Evolutionary conservation across 2,888 invertebrate genomes (phyloP).

Genomic region (Scaptomyza parva): DNA sequence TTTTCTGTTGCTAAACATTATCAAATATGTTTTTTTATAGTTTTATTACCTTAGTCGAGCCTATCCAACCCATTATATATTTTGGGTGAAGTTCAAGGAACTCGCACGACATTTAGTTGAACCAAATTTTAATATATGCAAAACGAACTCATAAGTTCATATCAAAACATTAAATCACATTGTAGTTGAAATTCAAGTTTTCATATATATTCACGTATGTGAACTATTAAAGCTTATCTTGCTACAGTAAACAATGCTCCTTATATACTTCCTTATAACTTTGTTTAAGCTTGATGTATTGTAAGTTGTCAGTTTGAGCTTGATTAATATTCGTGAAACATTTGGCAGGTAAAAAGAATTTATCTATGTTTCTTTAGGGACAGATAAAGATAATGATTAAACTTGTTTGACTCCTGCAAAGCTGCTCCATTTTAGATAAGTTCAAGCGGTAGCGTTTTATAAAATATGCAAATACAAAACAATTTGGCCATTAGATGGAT

Average conservation of each 20-base stretch:
- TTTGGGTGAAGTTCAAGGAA: constrained; percentile 69
- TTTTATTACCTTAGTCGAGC: constrained; percentile 3
- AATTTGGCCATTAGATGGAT: constrained; percentile 9
- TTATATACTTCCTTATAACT: neutral
- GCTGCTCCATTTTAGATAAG: constrained; percentile 54
- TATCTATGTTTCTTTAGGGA: too few species aligned
- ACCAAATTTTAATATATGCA: constrained; percentile 6
- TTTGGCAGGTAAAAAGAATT: neutral
- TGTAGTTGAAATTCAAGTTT: neutral
- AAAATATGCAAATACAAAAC: constrained; percentile 44
- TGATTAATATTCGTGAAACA: neutral
- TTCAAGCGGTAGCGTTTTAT: constrained; percentile 22
- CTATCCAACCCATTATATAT: constrained; percentile 16
- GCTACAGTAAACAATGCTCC: neutral
- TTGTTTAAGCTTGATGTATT: neutral
- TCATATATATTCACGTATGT: neutral
- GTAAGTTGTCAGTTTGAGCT: neutral
- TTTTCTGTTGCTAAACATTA: constrained; percentile 2
- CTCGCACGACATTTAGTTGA: constrained; percentile 34
- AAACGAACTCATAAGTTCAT: constrained; percentile 1
- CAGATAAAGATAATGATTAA: neutral
- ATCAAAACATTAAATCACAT: constrained; percentile 13
- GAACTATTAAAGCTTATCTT: neutral
- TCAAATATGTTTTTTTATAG: constrained; percentile 29
- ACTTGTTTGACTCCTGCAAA: constrained; percentile 31